Percentiles rank a stretch among this genome's conserved stretches.
Evolutionary conservation across 2,797 vertebrate genomes (phyloP).

Genomic region (Bryconaethiops microstoma): DNA sequence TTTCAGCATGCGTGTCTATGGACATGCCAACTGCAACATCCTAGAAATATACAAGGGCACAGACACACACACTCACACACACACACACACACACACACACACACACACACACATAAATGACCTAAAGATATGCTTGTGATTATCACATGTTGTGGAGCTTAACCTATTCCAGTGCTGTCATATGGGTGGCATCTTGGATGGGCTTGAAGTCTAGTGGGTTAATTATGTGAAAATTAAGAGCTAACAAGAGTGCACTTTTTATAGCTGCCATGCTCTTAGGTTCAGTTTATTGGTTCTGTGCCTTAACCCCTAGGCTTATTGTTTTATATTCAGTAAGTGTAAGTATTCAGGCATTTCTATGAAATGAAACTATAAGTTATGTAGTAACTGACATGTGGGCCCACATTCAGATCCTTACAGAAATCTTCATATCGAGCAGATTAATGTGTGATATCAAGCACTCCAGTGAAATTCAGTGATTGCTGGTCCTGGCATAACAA

Average conservation of each 20-base stretch:
- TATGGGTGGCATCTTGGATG: neutral
- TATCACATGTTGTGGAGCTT: slow-evolving; percentile 1
- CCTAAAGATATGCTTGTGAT: neutral
- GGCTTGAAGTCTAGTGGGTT: neutral
- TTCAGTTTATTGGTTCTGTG: neutral
- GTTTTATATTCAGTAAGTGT: neutral
- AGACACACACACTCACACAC: slow-evolving; percentile 34
- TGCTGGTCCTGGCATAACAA: neutral
- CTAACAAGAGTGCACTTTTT: neutral
- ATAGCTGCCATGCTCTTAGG: neutral
- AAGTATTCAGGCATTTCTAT: neutral
- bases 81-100: slow-evolving; percentile 30
- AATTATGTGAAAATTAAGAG: neutral
- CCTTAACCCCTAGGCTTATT: neutral
- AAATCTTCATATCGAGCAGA: neutral
- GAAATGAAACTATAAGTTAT: too few relatives aligned
- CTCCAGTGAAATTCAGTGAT: neutral
- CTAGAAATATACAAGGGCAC: slow-evolving; percentile 3
- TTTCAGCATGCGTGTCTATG: slow-evolving; percentile 66
- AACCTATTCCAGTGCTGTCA: slow-evolving; percentile 4
- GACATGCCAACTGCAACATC: neutral
- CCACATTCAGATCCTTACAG: too few relatives aligned
- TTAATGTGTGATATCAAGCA: neutral
- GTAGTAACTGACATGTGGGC: too few relatives aligned
- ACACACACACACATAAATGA: slow-evolving; percentile 21